Percentiles rank a stretch among this genome's conserved stretches.
Evolutionary conservation across 2,113 vertebrate species (phyloP).

Genomic region (Ammodytes dubius): DNA sequence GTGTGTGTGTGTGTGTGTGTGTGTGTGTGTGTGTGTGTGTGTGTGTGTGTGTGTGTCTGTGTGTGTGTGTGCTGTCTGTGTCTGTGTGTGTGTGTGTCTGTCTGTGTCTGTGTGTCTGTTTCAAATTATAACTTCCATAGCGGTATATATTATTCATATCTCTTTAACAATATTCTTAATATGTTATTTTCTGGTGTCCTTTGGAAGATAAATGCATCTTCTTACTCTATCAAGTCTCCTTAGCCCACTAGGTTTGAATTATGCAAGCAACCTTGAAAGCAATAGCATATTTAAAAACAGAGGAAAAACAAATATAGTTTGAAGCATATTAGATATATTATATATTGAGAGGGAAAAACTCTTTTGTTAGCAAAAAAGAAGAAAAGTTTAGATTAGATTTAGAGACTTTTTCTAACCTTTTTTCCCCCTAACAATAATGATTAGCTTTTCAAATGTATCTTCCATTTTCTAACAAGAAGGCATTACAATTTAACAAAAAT

Average conservation of each 20-base stretch:
- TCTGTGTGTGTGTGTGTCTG: background rate
- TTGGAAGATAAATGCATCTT: background rate
- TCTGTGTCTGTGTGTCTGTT: background rate
- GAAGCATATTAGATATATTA: background rate
- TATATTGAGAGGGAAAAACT: background rate
- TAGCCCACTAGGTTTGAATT: background rate
- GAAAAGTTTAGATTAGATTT: background rate
- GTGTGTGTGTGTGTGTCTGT: background rate
- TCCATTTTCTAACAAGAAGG: background rate
- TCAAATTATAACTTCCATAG: background rate
- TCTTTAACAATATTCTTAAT: background rate
- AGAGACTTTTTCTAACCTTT: background rate
- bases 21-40: background rate
- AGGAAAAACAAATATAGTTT: background rate
- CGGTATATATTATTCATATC: background rate
- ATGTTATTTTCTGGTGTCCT: background rate
- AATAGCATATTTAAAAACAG: background rate
- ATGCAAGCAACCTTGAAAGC: background rate
- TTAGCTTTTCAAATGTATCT: background rate
- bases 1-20: background rate
- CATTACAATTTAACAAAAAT: background rate
- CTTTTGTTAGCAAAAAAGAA: too few species aligned
- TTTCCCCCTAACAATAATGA: background rate
- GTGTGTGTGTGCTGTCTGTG: background rate
- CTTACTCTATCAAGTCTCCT: background rate